Base-by-base conservation (phyloP, 2,113 vertebrate species). In the Macaca mulatta region DNA sequence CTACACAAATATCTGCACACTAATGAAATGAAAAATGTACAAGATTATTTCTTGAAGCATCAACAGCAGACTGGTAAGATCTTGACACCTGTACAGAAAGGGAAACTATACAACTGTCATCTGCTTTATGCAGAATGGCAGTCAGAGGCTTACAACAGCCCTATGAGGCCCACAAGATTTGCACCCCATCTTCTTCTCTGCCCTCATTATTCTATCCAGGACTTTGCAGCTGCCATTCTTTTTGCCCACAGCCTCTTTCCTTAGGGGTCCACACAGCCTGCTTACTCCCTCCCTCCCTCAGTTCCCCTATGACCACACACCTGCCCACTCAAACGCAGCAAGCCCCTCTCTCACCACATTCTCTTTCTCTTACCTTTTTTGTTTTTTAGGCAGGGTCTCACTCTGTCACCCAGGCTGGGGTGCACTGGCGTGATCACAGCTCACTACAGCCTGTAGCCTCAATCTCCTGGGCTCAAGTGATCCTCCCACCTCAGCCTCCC, bases 151-250 rank as follows among this genome's bases (percentile, higher is more conserved):
- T 9, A 7, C 9, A 18, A 10, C 0, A 7, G 75, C n/a, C 35
- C 69, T 8, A 2, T 2, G 32, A 40, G 64, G 45, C 16, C 27
- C 20, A 52, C 0, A 7, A 5, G 2, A 5, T 1, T 1, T 3
- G 1, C 17, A 57, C 38, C 11, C 18, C 25, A 1, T 35, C 35
- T n/a, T 45, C 55, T 35, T 25, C 1, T 17, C 27, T 30, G 43
- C 45, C 61, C 48, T 67, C 3, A 1, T 13, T 40, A 0, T 72
- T 50, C 61, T 79, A 30, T 13, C 35, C 3, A 6, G 35, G 45
- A 38, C 57, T 43, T 6, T 10, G 38, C n/a, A 22, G 45, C 2
- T 32, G 43, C 45, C 38, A 12, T 25, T 22, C 50, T 64, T 48
- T 75, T 45, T 35, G 30, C 57, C 38, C 20, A 18, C 3, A 57